phyloP scores from a whole-genome alignment of 2,113 vertebrate genomes.

The Nipponia nippon region DNA sequence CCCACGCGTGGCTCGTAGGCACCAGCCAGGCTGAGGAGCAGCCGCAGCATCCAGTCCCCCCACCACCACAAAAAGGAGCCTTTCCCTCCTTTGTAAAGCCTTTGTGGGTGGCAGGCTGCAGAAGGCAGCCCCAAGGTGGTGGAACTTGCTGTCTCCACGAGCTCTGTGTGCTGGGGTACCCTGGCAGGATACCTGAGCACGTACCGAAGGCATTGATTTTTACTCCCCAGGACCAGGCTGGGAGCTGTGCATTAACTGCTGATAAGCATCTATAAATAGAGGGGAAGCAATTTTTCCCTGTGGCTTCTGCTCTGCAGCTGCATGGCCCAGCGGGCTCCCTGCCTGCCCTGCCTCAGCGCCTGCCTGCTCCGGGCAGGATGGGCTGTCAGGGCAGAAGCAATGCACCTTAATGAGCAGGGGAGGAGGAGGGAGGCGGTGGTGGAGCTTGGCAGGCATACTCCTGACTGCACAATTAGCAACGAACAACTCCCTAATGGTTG shows the following conservation, averaged over 20 bases:
- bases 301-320: not conserved
- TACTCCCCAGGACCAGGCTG: not conserved
- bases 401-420: not conserved
- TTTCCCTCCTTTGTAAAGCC: not conserved
- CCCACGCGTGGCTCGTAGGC: rapidly evolving
- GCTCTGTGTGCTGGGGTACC: not conserved
- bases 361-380: not conserved
- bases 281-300: not conserved
- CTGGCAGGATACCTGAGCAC: not conserved
- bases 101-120: not conserved
- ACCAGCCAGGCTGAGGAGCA: not conserved
- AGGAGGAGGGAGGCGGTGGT: not conserved
- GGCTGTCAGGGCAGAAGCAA: not conserved
- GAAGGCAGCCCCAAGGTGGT: not conserved
- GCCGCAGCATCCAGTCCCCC: not conserved
- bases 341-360: not conserved
- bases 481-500: slow-evolving; percentile 52
- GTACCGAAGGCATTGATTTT: rapidly evolving
- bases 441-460: not conserved
- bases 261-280: not conserved
- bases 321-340: not conserved
- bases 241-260: not conserved
- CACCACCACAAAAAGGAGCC: not conserved
- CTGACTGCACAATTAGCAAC: slow-evolving; percentile 49
- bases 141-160: rapidly evolving